Evolutionary conservation across 2,113 vertebrate species (phyloP), one percentile per base, ranked within the genome.

Genomic region (Phalacrocorax aristotelis): DNA sequence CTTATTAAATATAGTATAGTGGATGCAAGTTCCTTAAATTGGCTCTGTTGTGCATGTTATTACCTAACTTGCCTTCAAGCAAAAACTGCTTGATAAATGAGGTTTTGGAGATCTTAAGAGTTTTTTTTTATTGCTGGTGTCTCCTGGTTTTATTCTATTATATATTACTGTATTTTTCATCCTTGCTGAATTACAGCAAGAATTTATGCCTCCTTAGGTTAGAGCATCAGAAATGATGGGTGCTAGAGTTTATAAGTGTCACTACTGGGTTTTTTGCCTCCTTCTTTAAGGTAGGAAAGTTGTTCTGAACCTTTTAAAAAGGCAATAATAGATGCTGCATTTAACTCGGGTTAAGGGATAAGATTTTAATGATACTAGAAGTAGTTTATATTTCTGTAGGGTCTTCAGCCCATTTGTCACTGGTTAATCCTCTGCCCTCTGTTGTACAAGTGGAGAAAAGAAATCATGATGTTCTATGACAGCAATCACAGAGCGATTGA

Each of bases 61-160:
- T 97, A 52, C 58, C 27, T 46, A 61, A 72, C 77, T 58, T 93
- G 40, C 75, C 93, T 94, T 87, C 61, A 51, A 87, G 93, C 70
- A 88, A 82, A 82, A 90, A 44, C 54, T 80, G 62, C 42, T 81
- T 92, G 89, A 95, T 93, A 89, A 93, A 95, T 85, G 49, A 65
- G 42, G 32, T 87, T 93, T 92, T 85, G 15, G 68, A 83, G n/a
- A 40, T 95, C 48, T 89, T 92, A 64, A 93, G 71, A 52, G n/a
- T 48, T 26, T 51, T 57, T 60, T 93, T 74, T 91, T 77, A 95
- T 79, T 91, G 54, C 84, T 91, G 68, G 1, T 87, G 83, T 95
- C 86, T 92, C 61, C 65, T 86, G 42, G 36, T 93, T 96, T 94
- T 95, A 72, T 85, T 54, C 58, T 74, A 61, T 61, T 91, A 17